Conservation (phyloP, 2,797 vertebrate species). For the Sciaenops ocellatus region DNA sequence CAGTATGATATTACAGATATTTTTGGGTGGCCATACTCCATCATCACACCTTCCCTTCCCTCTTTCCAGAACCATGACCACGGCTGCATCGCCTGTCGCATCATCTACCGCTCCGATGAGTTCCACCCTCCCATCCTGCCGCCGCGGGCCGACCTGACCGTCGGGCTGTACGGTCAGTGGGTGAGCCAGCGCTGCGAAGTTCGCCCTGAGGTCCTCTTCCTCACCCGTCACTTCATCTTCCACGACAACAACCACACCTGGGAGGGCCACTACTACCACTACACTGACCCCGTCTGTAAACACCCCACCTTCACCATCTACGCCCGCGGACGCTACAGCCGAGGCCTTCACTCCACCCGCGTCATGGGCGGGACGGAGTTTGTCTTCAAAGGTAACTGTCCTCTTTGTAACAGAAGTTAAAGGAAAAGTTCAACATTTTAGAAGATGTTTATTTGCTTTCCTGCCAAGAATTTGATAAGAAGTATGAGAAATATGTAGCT, state of each 20-base stretch:
- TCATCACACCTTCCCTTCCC: neutral
- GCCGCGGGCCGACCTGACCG: conserved; percentile 89
- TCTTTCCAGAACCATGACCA: conserved; percentile 90
- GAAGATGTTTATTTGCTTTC: no score
- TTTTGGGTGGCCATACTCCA: neutral
- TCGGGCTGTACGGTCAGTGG: conserved; percentile 95
- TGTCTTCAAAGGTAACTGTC: conserved; percentile 92
- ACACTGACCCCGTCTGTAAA: conserved; percentile 96
- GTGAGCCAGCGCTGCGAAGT: conserved; percentile 97
- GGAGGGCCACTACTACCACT: conserved; percentile 98
- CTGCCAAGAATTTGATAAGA: no score
- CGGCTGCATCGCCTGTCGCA: conserved; percentile 90
- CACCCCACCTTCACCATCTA: conserved; percentile 97
- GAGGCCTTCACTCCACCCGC: conserved; percentile 89
- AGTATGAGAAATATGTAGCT: neutral
- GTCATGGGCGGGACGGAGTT: conserved; percentile 96
- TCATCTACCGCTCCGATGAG: conserved; percentile 93
- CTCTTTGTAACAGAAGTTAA: neutral
- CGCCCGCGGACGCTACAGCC: conserved; percentile 94
- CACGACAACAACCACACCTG: conserved; percentile 97
- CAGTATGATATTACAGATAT: no score
- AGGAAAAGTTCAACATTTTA: neutral
- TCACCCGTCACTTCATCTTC: conserved; percentile 97
- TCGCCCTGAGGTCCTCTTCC: conserved; percentile 96
- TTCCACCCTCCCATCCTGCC: conserved; percentile 93